These are phyloP conservation scores for Sinodicranocentrus sp. DNA, from an alignment of 2,888 invertebrate genomes.

Conservation along the genomic window DNA sequence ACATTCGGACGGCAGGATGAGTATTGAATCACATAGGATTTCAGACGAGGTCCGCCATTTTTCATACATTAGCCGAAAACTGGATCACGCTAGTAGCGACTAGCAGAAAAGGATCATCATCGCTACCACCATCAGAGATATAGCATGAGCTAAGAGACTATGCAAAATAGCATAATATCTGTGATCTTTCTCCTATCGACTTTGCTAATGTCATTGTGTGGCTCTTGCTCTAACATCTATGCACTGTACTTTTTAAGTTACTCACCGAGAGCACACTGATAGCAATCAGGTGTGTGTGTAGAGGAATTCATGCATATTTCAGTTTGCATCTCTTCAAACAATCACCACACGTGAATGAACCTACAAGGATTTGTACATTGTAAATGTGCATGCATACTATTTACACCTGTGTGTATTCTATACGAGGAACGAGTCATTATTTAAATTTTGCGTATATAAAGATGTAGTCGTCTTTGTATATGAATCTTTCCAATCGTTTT, in stretches of 20 bases:
- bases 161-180: too few relatives aligned
- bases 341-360: slow-evolving; percentile 25
- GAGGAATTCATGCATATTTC: slow-evolving; percentile 7
- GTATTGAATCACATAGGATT: neutral
- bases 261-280: neutral
- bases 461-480: neutral
- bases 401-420: neutral
- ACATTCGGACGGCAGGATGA: neutral
- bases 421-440: too few relatives aligned
- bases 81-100: slow-evolving; percentile 29
- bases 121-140: neutral
- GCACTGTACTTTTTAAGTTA: too few relatives aligned
- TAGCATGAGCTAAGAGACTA: neutral
- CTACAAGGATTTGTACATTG: neutral
- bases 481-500: neutral
- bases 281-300: neutral
- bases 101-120: neutral
- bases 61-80: slow-evolving; percentile 25
- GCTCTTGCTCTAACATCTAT: neutral
- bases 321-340: slow-evolving; percentile 5
- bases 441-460: too few relatives aligned
- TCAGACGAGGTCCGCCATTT: slow-evolving; percentile 16
- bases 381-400: neutral
- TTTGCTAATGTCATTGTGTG: slow-evolving; percentile 14
- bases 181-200: slow-evolving; percentile 1